phyloP scores from a whole-genome alignment of 2,797 vertebrate species.

The Emydoidea blandingii region DNA sequence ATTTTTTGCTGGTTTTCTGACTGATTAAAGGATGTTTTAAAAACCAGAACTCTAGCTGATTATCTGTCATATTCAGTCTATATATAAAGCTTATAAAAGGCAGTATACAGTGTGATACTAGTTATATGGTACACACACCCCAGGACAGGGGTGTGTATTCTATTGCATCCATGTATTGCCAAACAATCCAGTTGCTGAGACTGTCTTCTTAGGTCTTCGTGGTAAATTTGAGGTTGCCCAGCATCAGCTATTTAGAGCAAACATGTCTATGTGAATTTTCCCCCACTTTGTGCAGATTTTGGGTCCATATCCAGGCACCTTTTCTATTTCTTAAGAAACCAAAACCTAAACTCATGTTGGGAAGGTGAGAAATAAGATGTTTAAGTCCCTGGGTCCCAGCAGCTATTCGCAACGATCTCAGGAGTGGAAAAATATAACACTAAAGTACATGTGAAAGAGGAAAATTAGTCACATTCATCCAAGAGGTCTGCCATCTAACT shows the following conservation, averaged over 20 bases:
- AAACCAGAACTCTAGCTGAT: background rate
- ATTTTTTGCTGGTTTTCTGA: background rate
- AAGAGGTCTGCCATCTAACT: background rate
- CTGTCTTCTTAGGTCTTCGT: background rate
- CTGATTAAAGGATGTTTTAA: rapidly evolving
- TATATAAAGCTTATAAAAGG: background rate
- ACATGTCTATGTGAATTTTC: background rate
- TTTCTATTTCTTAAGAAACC: background rate
- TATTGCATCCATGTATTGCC: rapidly evolving
- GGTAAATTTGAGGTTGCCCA: background rate
- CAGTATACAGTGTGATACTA: background rate
- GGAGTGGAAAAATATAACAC: background rate
- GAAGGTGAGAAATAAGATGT: background rate
- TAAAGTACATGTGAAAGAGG: background rate
- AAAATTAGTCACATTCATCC: background rate
- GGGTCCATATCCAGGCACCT: background rate
- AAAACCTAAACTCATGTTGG: background rate
- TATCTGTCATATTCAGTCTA: background rate
- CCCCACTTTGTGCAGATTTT: background rate
- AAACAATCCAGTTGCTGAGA: background rate
- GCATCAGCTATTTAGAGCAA: background rate
- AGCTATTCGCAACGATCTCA: background rate
- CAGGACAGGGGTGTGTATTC: rapidly evolving
- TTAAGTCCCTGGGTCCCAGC: background rate
- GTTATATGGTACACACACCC: background rate